Base-by-base conservation (phyloP, 2,888 invertebrate species). In the Disparrhopalites patrizii region DNA sequence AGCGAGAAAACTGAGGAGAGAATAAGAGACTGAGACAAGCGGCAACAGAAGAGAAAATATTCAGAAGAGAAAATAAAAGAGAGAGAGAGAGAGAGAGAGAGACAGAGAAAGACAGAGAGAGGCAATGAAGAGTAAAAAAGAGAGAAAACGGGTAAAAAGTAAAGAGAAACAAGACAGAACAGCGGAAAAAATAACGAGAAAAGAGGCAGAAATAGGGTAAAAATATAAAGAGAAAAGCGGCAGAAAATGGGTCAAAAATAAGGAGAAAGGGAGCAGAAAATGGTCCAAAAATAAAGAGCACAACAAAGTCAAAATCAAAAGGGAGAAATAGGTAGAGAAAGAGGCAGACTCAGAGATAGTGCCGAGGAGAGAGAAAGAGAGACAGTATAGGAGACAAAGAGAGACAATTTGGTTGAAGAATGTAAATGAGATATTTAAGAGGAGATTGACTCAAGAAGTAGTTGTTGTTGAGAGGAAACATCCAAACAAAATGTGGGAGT, bases 401-500 rank as follows among this genome's bases (percentile, higher is more conserved):
- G 7, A 25, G 13, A 30, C 31, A 15, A n/a, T 18, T 18, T 31
- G 15, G 43, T 43, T 10, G n/a, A 43, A 33, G 55, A 55, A 55
- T 55, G 25, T 58, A 8, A 15, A 38, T 13, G 58, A 58, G 58
- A 58, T 50, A 43, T 61, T 61, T 61, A 20, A 33, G 50, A 61
- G 50, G 33, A 50, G 60, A 61, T 61, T 50, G 50, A 50, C 50
- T 61, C n/a, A n/a, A n/a, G n/a, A n/a, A n/a, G 60, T 61, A 43
- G 60, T 61, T 61, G 60, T 61, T 61, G 50, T 61, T 38, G 25
- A n/a, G 7, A 43, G 28, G 40, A 62, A 52, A 52, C 52, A 62
- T 62, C 54, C 33, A 52, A 62, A 62, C 54, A 62, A 62, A 52
- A 33, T 62, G 62, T 62, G 54, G 62, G 62, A 52, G 54, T 62